Evolutionary conservation across 2,113 vertebrate species (phyloP).

Genomic region (Talpa occidentalis): DNA sequence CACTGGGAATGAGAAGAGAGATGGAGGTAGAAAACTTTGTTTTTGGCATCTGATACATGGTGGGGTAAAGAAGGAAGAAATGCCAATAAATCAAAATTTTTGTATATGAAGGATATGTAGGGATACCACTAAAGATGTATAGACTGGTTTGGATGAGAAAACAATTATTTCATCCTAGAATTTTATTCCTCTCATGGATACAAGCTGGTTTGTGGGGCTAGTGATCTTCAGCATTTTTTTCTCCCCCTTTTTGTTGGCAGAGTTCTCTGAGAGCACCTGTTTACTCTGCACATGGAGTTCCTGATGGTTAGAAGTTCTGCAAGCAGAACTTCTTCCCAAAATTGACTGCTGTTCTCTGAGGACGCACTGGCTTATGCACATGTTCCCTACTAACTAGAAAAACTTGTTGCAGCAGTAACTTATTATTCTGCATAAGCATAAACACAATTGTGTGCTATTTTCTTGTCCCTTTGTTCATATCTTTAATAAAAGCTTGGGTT

Average conservation of each 20-base stretch:
- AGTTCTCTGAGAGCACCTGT: too few species aligned
- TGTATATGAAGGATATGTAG: neutral
- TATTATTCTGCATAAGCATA: too few species aligned
- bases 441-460: too few species aligned
- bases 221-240: neutral
- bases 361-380: too few species aligned
- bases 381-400: too few species aligned
- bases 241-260: neutral
- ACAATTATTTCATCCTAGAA: neutral
- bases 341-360: too few species aligned
- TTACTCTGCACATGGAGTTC: too few species aligned
- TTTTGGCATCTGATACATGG: neutral
- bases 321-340: too few species aligned
- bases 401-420: too few species aligned
- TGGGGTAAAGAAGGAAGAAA: neutral
- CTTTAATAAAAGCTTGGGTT: too few species aligned
- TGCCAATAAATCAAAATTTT: neutral
- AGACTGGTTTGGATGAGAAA: neutral
- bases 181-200: neutral
- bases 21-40: neutral
- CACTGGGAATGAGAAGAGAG: neutral
- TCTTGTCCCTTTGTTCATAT: too few species aligned
- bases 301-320: too few species aligned
- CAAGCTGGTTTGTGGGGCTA: neutral
- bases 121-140: neutral